Evolutionary conservation across 1,140 invertebrate species (phyloP).

Genomic region (Drosophila murphyi): DNA sequence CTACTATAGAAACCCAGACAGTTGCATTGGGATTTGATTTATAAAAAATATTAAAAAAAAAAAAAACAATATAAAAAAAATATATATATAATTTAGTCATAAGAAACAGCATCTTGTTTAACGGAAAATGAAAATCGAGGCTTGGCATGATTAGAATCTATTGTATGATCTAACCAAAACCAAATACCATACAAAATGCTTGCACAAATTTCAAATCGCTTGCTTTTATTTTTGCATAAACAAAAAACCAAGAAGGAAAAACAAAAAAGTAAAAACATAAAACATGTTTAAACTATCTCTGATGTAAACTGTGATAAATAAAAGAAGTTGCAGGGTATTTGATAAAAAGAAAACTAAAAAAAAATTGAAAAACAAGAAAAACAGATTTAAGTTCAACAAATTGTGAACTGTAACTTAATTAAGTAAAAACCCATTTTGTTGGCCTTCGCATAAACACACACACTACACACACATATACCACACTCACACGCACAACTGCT

Average conservation of each 20-base stretch:
- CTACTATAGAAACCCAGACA: constrained; percentile 27
- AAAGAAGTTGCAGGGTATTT: constrained; percentile 84
- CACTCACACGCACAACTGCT: constrained; percentile 29
- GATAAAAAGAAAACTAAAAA: constrained; percentile 62
- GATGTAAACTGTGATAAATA: constrained; percentile 84
- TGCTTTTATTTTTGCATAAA: constrained; percentile 59
- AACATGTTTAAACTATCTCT: constrained; percentile 77
- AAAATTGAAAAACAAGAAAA: constrained; percentile 46
- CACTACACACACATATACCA: constrained; percentile 8
- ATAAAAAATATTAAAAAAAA: neutral
- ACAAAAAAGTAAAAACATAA: constrained; percentile 39
- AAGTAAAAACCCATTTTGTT: constrained; percentile 40
- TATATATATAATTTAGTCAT: constrained; percentile 18
- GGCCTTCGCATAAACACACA: constrained; percentile 34
- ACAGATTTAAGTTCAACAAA: constrained; percentile 66
- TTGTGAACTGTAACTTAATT: constrained; percentile 59
- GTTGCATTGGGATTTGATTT: constrained; percentile 26
- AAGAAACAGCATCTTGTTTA: constrained; percentile 37
- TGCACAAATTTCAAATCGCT: constrained; percentile 60
- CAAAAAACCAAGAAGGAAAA: constrained; percentile 12
- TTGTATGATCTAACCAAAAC: constrained; percentile 49
- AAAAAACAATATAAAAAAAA: neutral
- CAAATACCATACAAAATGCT: constrained; percentile 38
- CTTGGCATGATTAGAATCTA: constrained; percentile 40
- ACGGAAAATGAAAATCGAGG: constrained; percentile 14